Conservation (phyloP, 2,797 vertebrate genomes). For the Hephaestus fuliginosus region DNA sequence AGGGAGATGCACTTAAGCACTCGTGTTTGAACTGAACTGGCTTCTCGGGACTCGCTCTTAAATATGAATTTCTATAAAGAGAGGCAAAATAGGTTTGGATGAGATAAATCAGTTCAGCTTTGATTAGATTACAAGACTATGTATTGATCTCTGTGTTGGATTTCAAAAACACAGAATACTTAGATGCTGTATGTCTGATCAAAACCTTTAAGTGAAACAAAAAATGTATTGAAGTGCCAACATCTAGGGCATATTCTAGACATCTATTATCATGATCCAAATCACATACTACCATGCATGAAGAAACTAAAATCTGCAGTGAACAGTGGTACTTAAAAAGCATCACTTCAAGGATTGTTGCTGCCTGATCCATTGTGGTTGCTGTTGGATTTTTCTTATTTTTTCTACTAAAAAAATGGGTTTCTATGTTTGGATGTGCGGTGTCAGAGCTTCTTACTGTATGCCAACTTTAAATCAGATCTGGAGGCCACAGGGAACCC, state of each 20-base stretch:
- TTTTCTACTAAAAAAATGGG: too few relatives aligned
- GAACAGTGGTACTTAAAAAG: background rate
- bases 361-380: too few relatives aligned
- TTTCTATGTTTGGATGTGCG: too few relatives aligned
- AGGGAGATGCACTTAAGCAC: constrained; percentile 7
- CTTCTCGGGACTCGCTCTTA: background rate
- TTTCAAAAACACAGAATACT: background rate
- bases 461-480: too few relatives aligned
- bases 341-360: too few relatives aligned
- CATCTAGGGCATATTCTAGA: background rate
- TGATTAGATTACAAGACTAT: background rate
- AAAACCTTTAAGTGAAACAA: background rate
- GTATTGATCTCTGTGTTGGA: background rate
- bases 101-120: background rate
- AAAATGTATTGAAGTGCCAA: background rate
- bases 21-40: background rate
- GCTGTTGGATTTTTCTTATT: too few relatives aligned
- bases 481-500: too few relatives aligned
- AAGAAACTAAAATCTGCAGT: background rate
- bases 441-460: too few relatives aligned
- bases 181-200: background rate
- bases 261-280: background rate
- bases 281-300: background rate
- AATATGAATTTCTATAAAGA: constrained; percentile 10
- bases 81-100: background rate